Evolutionary conservation across 2,888 invertebrate species (phyloP).

Genomic region (Hirtodrosophila histrioides): DNA sequence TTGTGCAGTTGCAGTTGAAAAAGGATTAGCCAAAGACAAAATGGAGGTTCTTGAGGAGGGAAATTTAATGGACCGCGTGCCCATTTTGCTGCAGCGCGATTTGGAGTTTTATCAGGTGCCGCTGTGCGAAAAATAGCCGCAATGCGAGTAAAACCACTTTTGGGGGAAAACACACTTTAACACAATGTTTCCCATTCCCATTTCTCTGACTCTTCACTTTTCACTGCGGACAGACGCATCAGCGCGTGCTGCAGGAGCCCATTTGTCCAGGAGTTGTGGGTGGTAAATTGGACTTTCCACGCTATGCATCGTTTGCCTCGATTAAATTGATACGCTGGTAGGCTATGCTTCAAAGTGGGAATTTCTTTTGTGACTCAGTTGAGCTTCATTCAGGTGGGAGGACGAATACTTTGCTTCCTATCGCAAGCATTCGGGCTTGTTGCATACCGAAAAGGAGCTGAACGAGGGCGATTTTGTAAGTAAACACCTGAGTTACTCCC

Average conservation of each 20-base stretch:
- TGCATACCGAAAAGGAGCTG: constrained; percentile 83
- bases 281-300: constrained; percentile 92
- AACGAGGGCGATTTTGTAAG: constrained; percentile 79
- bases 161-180: constrained; percentile 33
- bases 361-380: constrained; percentile 5
- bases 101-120: constrained; percentile 92
- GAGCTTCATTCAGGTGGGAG: constrained; percentile 86
- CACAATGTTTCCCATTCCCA: constrained; percentile 12
- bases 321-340: constrained; percentile 92
- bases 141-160: constrained; percentile 29
- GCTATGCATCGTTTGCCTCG: constrained; percentile 93
- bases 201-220: neutral
- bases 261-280: constrained; percentile 92
- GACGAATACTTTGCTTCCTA: constrained; percentile 92
- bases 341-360: neutral
- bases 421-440: constrained; percentile 87
- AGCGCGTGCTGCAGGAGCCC: constrained; percentile 91
- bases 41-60: constrained; percentile 97
- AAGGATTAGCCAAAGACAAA: constrained; percentile 18
- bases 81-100: constrained; percentile 92
- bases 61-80: constrained; percentile 93
- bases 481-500: neutral
- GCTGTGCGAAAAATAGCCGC: constrained; percentile 10
- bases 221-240: constrained; percentile 86
- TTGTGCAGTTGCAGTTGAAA: constrained; percentile 17